Percentiles rank a stretch among this genome's conserved stretches.
phyloP scores from a whole-genome alignment of 2,888 invertebrate genomes.

The Drosophila crucigera region DNA sequence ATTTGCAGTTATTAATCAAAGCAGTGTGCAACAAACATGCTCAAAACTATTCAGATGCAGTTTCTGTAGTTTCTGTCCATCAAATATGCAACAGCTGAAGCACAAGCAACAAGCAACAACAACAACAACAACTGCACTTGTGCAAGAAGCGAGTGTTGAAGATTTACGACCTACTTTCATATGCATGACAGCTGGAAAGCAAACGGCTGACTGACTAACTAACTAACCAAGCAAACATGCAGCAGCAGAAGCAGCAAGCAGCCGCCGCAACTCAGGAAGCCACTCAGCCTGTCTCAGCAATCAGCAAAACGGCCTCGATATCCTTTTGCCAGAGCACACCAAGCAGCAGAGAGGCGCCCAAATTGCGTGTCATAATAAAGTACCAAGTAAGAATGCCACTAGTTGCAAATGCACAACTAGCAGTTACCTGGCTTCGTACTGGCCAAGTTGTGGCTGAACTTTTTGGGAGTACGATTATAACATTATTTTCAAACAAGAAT shows the following conservation, averaged over 20 bases:
- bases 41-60: neutral
- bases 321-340: slow-evolving; percentile 22
- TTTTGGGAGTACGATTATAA: too few species aligned
- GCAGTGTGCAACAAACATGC: slow-evolving; percentile 32
- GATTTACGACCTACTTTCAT: slow-evolving; percentile 79
- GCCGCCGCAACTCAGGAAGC: slow-evolving; percentile 21
- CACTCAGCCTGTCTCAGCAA: slow-evolving; percentile 25
- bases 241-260: neutral
- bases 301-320: slow-evolving; percentile 27
- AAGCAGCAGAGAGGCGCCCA: slow-evolving; percentile 20
- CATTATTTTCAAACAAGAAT: neutral
- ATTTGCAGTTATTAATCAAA: slow-evolving; percentile 78
- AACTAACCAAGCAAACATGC: slow-evolving; percentile 59
- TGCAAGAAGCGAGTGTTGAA: slow-evolving; percentile 48
- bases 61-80: slow-evolving; percentile 43
- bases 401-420: neutral
- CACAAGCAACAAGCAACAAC: slow-evolving; percentile 27
- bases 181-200: slow-evolving; percentile 75
- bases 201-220: slow-evolving; percentile 69
- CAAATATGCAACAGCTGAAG: slow-evolving; percentile 56
- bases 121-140: slow-evolving; percentile 24
- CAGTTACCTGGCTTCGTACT: neutral
- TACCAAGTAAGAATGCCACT: slow-evolving; percentile 5
- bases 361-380: slow-evolving; percentile 68
- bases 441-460: neutral